A percentile compares a stretch with the other conserved stretches of the same genome.
Evolutionary conservation across 2,113 vertebrate genomes (phyloP).

Genomic region (Nothocercus julius): DNA sequence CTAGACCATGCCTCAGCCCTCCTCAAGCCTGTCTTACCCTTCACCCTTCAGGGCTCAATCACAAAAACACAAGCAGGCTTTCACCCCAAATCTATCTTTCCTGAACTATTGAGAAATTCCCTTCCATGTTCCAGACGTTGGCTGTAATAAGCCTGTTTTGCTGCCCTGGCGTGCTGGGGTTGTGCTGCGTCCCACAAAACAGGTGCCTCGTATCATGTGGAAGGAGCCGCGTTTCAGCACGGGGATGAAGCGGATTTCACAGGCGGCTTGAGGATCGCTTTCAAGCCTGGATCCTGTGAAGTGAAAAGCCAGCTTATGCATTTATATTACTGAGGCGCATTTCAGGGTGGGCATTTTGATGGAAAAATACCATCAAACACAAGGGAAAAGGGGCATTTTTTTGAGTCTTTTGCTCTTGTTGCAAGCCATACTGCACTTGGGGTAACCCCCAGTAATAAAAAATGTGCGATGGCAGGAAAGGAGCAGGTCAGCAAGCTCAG

Average conservation of each 20-base stretch:
- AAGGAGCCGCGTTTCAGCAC: conserved; percentile 21
- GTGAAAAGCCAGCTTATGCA: background rate
- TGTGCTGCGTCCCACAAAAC: background rate
- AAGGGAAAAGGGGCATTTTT: background rate
- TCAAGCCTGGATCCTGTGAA: conserved; percentile 16
- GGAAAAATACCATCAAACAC: background rate
- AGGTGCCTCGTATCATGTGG: conserved; percentile 52
- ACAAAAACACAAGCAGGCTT: background rate
- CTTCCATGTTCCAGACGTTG: background rate
- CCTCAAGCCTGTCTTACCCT: background rate
- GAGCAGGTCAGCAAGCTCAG: background rate
- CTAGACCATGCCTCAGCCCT: background rate
- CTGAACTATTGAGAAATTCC: background rate
- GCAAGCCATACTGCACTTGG: background rate
- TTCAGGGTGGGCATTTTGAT: conserved; percentile 6
- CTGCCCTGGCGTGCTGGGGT: background rate
- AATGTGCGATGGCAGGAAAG: background rate
- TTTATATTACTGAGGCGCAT: background rate
- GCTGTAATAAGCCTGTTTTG: background rate
- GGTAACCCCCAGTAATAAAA: background rate
- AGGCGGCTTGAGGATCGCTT: background rate
- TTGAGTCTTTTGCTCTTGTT: background rate
- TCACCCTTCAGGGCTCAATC: background rate
- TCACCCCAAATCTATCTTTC: rapidly evolving
- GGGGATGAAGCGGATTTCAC: conserved; percentile 25